Conservation (phyloP, 2,113 vertebrate genomes). For the Promerops cafer region DNA sequence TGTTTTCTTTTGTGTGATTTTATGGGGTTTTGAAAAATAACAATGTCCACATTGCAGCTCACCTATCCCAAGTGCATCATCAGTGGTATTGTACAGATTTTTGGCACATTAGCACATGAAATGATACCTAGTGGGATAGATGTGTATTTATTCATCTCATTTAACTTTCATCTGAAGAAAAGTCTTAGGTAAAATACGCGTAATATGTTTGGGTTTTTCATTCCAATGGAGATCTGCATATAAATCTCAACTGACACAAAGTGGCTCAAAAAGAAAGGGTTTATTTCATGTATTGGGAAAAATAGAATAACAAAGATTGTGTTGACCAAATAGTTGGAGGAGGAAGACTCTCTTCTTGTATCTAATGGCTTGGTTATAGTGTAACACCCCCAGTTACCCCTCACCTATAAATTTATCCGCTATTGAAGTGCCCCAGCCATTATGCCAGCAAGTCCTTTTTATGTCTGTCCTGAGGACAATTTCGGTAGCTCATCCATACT, state of each 20-base stretch:
- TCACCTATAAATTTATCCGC: too few relatives aligned
- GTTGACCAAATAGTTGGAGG: background rate
- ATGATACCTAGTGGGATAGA: background rate
- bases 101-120: background rate
- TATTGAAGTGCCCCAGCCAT: background rate
- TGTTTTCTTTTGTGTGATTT: background rate
- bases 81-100: background rate
- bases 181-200: background rate
- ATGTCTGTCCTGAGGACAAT: background rate
- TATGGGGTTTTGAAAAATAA: background rate
- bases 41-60: background rate
- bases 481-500: background rate
- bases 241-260: background rate
- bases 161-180: background rate
- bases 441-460: background rate
- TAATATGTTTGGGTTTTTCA: rapidly evolving
- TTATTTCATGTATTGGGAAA: background rate
- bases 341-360: background rate
- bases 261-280: background rate
- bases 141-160: background rate
- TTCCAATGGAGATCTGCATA: background rate
- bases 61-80: background rate
- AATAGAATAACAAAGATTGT: background rate
- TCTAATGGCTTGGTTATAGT: background rate
- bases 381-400: background rate